Evolutionary conservation across 2,797 vertebrate genomes (phyloP), one percentile per base, ranked within the genome.

Genomic region (Amblyraja radiata): DNA sequence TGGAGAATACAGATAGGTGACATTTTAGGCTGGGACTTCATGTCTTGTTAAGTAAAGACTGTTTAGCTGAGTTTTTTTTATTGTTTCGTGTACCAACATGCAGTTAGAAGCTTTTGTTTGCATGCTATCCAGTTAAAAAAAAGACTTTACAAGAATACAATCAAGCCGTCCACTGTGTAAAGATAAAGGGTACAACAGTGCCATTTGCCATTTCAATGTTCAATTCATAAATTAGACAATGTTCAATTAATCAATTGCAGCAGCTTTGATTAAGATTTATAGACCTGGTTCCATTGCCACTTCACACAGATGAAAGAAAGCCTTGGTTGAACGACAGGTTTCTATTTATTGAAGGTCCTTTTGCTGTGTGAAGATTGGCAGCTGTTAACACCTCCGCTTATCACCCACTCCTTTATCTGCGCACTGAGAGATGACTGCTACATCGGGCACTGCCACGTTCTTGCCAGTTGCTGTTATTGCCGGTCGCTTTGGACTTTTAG

Each of bases 351-450:
- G 36, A 91, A 6, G 21, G 90, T 46, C 36, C 65, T 74, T 91
- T 36, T 91, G 90, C 36, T 23, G 90, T 46, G 68, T 71, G 90
- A 91, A 73, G 88, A 91, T 21, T 54, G 90, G 54, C 73, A 46
- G 39, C 90, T 74, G 90, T 28, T 73, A 32, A 65, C 68, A 73
- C 90, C 90, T 54, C 65, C 68, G 90, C 65, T 74, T 74, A 8
- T 74, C 32, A 74, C 90, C 68, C 90, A 91, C 90, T 54, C 90
- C 61, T 63, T 86, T 86, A 65, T 86, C 36, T 91, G 68, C 73
- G 9, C 18, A 8, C 36, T 25, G 90, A 71, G 71, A 36, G 68
- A 71, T 74, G 68, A 74, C 36, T 91, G 68, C 61, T 28, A 91
- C 90, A 91, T 91, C 39, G 25, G 36, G 23, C 36, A 23, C 65